Percentiles rank a stretch among this genome's conserved stretches.
phyloP scores from a whole-genome alignment of 2,113 vertebrate genomes.

The Cercopithecus mona region DNA sequence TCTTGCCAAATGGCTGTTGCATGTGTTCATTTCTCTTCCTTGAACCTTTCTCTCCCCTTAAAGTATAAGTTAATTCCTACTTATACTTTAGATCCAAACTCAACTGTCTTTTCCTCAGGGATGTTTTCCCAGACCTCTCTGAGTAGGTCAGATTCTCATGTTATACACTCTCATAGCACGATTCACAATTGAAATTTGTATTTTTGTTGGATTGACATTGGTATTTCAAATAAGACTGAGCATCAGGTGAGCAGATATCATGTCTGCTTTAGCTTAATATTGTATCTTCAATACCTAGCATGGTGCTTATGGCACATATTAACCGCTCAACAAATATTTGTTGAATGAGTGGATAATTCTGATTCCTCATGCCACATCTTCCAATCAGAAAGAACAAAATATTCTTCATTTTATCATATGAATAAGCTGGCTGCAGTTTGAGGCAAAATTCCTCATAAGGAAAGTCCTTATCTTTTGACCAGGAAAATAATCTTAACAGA shows the following conservation, averaged over 20 bases:
- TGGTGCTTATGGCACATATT: background rate
- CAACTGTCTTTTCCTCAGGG: background rate
- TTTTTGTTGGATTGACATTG: conserved; percentile 13
- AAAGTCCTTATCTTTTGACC: background rate
- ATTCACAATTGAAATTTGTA: background rate
- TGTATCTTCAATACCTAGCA: background rate
- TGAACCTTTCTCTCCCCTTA: background rate
- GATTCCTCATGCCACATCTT: background rate
- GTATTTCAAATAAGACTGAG: background rate
- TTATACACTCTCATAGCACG: background rate
- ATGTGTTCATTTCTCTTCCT: background rate
- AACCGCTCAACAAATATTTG: background rate
- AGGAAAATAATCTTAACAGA: background rate
- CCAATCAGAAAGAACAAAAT: background rate
- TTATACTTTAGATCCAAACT: background rate
- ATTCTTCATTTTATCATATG: background rate
- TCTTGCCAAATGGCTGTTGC: background rate
- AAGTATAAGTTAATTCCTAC: background rate
- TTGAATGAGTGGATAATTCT: conserved; percentile 3
- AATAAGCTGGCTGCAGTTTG: background rate
- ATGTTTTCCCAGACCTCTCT: background rate
- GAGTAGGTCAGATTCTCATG: background rate
- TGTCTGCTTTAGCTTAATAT: background rate
- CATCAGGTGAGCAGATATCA: background rate
- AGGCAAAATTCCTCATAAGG: background rate